Evolutionary conservation across 2,888 invertebrate genomes (phyloP).

Genomic region (Dromius quadrimaculatus): DNA sequence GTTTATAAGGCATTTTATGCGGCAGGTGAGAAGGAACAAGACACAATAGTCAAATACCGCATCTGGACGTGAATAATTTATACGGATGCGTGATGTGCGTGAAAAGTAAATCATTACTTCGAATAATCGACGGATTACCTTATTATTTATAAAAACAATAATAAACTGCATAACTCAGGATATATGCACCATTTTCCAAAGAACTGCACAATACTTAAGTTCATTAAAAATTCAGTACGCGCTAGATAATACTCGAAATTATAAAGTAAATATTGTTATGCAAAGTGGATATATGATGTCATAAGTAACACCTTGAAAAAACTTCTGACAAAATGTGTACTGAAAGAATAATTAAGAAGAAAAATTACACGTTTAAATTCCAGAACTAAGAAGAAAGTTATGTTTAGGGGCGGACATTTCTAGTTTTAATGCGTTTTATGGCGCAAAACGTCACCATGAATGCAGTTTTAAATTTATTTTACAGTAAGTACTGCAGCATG

Average conservation of each 20-base stretch:
- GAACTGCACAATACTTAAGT: neutral
- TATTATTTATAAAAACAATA: no score
- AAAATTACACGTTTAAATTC: constrained; percentile 24
- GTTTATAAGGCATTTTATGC: constrained; percentile 3
- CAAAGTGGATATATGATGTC: constrained; percentile 41
- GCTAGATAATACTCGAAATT: constrained; percentile 30
- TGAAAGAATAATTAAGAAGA: constrained; percentile 45
- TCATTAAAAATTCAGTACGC: constrained; percentile 28
- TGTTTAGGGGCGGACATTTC: constrained; percentile 3
- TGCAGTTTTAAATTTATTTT: constrained; percentile 28
- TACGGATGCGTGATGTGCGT: neutral
- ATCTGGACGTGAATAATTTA: constrained; percentile 14
- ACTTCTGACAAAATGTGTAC: constrained; percentile 30
- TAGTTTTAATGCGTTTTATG: constrained; percentile 17
- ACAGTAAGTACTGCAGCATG: constrained; percentile 12
- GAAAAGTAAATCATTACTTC: neutral
- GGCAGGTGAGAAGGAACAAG: neutral
- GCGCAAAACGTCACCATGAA: neutral
- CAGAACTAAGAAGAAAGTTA: constrained; percentile 16
- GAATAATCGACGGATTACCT: no score
- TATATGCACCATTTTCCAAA: no score
- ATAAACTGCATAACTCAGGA: no score
- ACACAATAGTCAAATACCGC: constrained; percentile 2
- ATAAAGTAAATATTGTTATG: constrained; percentile 41
- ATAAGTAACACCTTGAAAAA: constrained; percentile 30